Base-by-base conservation (phyloP, 2,888 invertebrate genomes). In the Cephus rjabovi region DNA sequence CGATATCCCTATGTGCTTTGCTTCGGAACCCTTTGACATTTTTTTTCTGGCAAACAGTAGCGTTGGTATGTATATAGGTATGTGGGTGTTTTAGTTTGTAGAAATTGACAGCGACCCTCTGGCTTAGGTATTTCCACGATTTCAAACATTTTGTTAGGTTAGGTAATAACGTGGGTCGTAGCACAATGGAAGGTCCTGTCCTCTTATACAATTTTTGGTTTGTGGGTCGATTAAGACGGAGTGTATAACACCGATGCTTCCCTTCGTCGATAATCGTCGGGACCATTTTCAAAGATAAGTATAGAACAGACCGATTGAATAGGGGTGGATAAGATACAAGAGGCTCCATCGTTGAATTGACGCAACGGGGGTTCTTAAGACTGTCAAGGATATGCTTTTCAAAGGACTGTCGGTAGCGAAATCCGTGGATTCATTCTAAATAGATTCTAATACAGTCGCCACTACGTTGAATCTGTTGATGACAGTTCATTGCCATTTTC, bases 401-500 rank as follows among this genome's bases (percentile, higher is more conserved):
- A 71, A 34, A 71, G 71, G 71, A 6, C 34, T 31, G n/a, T 71
- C 33, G 15, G 31, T 3, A 71, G 34, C 3, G 71, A 71, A 33
- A 6, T 12, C 33, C 33, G 31, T 34, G 31, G 71, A 71, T 34
- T 23, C 56, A 23, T 9, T 31, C 34, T 71, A 71, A 71, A 71
- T 71, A 34, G 31, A 31, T 12, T 33, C 33, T 71, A 71, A 71
- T 71, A 11, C 31, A 33, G 71, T 71, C 31, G 31, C 34, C 31
- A 34, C 34, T 31, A 34, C 12, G 12, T 71, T 31, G 71, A n/a
- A 71, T 71, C 71, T 71, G 71, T 71, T 15, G 34, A 31, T 23
- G 71, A 23, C 71, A 71, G 71, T 71, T 15, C 34, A 71, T 71
- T 71, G 34, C 34, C 71, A 34, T 71, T 71, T 71, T 34, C 33